Percentiles rank a stretch among this genome's conserved stretches.
Conservation (phyloP, 2,113 vertebrate genomes). For the Oncorhynchus mykiss region DNA sequence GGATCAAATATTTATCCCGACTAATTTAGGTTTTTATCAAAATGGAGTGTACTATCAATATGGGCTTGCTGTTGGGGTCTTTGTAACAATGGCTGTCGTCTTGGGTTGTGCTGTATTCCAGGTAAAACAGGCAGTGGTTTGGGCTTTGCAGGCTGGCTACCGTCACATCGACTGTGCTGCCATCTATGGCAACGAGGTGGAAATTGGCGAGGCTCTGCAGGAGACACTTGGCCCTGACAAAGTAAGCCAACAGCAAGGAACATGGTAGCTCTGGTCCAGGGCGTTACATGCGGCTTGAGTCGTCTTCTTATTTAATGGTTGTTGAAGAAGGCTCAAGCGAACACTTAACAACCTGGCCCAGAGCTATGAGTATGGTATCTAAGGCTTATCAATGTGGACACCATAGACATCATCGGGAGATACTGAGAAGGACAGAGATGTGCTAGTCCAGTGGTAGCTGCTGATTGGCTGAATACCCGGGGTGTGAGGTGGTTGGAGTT, state of each 20-base stretch:
- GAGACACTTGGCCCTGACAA: constrained; percentile 79
- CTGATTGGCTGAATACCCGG: too few species aligned
- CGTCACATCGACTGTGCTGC: constrained; percentile 91
- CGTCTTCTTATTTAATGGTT: too few species aligned
- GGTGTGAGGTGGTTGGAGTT: too few species aligned
- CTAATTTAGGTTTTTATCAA: neutral
- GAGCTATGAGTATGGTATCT: too few species aligned
- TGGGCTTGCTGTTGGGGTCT: neutral
- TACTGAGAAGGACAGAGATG: too few species aligned
- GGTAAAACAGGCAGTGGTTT: constrained; percentile 88
- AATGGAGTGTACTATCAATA: neutral
- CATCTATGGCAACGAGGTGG: constrained; percentile 87
- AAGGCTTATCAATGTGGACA: too few species aligned
- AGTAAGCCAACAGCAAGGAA: constrained; percentile 65
- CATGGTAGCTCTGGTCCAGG: too few species aligned
- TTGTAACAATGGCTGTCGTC: neutral
- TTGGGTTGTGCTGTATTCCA: constrained; percentile 45
- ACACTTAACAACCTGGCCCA: too few species aligned
- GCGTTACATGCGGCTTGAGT: too few species aligned
- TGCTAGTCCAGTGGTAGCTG: too few species aligned
- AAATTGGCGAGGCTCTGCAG: constrained; percentile 88
- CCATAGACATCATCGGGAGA: too few species aligned
- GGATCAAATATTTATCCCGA: neutral
- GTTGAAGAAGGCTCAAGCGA: too few species aligned
- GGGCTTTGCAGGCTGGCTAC: constrained; percentile 85